These are phyloP conservation scores for Apodemia zela DNA, from an alignment of 2,888 invertebrate species.

Conservation along the genomic window DNA sequence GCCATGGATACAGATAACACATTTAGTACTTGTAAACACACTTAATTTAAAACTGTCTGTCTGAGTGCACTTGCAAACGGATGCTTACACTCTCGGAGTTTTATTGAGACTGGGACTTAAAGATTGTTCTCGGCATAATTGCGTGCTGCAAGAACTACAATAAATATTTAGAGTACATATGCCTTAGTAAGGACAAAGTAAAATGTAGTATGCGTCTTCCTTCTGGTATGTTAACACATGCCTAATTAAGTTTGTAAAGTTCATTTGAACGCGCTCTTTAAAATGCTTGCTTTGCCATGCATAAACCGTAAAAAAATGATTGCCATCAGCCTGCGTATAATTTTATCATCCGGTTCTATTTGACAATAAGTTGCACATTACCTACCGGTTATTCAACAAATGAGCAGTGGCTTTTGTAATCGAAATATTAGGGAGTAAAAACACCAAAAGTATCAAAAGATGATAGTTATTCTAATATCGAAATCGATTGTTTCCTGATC, in stretches of 20 bases:
- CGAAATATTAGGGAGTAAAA: no score
- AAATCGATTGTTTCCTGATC: no score
- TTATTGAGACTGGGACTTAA: constrained; percentile 46
- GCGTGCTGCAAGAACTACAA: constrained; percentile 31
- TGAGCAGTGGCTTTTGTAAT: neutral
- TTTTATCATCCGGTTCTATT: constrained; percentile 2
- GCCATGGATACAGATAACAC: constrained; percentile 68
- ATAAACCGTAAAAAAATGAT: constrained; percentile 1
- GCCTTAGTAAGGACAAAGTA: constrained; percentile 10
- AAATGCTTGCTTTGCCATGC: neutral
- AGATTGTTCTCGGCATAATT: constrained; percentile 42
- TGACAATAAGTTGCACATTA: constrained; percentile 10
- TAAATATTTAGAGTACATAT: constrained; percentile 30
- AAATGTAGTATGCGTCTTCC: constrained; percentile 1
- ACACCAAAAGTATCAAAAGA: neutral
- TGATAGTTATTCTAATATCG: neutral
- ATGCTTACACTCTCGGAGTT: constrained; percentile 48
- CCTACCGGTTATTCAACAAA: neutral
- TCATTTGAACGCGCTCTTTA: neutral
- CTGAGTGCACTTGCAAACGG: constrained; percentile 52
- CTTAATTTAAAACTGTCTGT: constrained; percentile 49
- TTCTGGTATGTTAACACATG: neutral
- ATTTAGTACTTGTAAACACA: constrained; percentile 45
- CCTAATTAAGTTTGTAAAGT: neutral
- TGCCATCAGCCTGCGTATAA: neutral